Conservation (phyloP, 2,113 vertebrate species). For the Atrichornis clamosus region DNA sequence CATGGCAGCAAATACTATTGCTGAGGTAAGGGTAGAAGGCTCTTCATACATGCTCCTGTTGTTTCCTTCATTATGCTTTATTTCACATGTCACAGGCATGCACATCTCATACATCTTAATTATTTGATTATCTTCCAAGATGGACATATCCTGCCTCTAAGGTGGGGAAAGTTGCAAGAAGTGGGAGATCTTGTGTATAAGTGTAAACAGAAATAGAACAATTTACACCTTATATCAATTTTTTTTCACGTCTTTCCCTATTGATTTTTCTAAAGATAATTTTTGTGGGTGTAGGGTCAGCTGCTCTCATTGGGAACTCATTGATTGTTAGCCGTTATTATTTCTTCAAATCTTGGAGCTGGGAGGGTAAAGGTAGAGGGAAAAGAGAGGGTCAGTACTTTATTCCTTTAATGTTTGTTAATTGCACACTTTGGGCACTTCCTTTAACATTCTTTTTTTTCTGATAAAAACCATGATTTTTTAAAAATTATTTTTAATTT, state of each 20-base stretch:
- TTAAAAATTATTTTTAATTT: too few relatives aligned
- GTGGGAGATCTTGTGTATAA: background rate
- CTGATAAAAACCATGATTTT: background rate
- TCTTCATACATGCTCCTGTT: background rate
- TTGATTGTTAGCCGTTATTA: conserved; percentile 60
- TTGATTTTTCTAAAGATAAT: conserved; percentile 68
- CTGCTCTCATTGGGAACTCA: conserved; percentile 66
- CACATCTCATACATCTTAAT: conserved; percentile 66
- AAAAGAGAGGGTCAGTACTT: conserved; percentile 29
- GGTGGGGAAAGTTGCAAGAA: background rate
- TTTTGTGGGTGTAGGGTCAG: conserved; percentile 46
- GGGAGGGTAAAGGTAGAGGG: background rate
- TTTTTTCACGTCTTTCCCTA: conserved; percentile 46
- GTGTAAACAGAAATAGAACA: background rate
- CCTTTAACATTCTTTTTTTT: background rate
- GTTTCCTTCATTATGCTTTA: conserved; percentile 30
- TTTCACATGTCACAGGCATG: background rate
- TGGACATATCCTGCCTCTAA: background rate
- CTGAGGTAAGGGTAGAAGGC: background rate
- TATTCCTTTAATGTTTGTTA: background rate
- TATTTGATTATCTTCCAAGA: conserved; percentile 52
- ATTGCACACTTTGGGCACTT: background rate
- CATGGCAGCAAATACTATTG: background rate
- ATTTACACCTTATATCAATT: conserved; percentile 27
- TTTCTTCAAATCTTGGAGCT: conserved; percentile 32